Percentiles rank a stretch among this genome's conserved stretches.
Evolutionary conservation across 1,140 invertebrate genomes (phyloP).

Genomic region (Sipha flava): DNA sequence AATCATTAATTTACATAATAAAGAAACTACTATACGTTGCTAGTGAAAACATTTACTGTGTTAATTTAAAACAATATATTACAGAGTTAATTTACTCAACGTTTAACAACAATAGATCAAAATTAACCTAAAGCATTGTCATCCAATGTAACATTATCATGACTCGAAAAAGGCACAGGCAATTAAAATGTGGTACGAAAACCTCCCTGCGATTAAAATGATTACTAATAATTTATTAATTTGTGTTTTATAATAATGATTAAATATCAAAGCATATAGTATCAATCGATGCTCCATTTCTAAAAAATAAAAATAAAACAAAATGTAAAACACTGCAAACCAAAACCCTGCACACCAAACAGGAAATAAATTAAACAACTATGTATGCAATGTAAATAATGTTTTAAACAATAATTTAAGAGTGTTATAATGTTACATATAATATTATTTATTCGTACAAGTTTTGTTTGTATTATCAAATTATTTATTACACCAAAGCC

Average conservation of each 20-base stretch:
- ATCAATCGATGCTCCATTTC: slow-evolving; percentile 10
- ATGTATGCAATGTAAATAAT: background rate
- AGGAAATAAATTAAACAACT: slow-evolving; percentile 8
- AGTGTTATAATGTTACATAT: background rate
- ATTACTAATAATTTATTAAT: too few relatives aligned
- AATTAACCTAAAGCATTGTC: slow-evolving; percentile 4
- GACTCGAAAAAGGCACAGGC: background rate
- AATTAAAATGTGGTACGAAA: background rate
- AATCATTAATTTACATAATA: slow-evolving; percentile 14
- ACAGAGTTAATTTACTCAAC: slow-evolving; percentile 3
- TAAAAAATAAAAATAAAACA: background rate
- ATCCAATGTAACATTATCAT: background rate
- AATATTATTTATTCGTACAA: background rate
- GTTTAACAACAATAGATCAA: background rate
- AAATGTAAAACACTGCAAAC: slow-evolving; percentile 22
- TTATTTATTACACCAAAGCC: slow-evolving; percentile 19
- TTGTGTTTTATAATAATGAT: background rate
- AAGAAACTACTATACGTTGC: slow-evolving; percentile 13
- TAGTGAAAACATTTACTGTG: slow-evolving; percentile 21
- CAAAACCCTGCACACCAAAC: slow-evolving; percentile 26
- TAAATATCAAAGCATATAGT: background rate
- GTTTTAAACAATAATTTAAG: background rate
- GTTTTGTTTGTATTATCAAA: background rate
- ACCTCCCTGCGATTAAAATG: background rate
- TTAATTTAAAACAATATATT: slow-evolving; percentile 17